Percentiles rank a stretch among this genome's conserved stretches.
Conservation (phyloP, 1,140 invertebrate genomes). For the Drosophila littoralis region DNA sequence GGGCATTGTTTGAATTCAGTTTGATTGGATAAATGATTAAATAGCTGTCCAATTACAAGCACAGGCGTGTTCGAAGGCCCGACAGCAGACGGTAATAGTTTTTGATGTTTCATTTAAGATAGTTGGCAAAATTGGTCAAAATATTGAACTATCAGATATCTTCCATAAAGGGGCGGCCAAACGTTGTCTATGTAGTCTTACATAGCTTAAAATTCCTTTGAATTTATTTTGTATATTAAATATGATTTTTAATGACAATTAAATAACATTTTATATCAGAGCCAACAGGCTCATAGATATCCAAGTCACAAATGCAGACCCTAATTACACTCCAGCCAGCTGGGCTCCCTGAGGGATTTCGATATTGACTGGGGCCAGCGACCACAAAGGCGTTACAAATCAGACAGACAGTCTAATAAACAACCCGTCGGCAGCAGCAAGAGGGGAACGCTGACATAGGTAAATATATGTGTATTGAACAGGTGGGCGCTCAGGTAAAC, state of each 20-base stretch:
- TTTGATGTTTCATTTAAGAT: background rate
- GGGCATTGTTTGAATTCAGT: slow-evolving; percentile 34
- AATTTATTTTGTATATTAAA: background rate
- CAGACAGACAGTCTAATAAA: slow-evolving; percentile 58
- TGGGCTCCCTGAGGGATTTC: background rate
- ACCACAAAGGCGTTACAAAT: slow-evolving; percentile 49
- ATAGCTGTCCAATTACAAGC: slow-evolving; percentile 39
- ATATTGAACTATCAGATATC: too few species aligned
- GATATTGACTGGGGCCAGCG: too few species aligned
- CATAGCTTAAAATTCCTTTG: too few species aligned
- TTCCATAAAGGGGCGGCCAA: too few species aligned
- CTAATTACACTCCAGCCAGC: background rate
- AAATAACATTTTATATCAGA: background rate
- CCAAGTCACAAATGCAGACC: background rate
- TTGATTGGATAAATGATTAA: slow-evolving; percentile 68
- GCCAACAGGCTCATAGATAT: background rate
- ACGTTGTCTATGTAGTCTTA: too few species aligned
- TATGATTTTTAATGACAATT: too few species aligned
- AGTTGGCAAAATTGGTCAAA: background rate
- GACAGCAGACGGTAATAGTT: background rate
- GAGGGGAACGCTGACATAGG: slow-evolving; percentile 47
- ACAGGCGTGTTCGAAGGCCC: background rate
- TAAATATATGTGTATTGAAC: slow-evolving; percentile 44
- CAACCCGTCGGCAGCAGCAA: slow-evolving; percentile 63
- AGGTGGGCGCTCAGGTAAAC: slow-evolving; percentile 22